phyloP scores from a whole-genome alignment of 2,888 invertebrate genomes.

The Salpingus planirostris region DNA sequence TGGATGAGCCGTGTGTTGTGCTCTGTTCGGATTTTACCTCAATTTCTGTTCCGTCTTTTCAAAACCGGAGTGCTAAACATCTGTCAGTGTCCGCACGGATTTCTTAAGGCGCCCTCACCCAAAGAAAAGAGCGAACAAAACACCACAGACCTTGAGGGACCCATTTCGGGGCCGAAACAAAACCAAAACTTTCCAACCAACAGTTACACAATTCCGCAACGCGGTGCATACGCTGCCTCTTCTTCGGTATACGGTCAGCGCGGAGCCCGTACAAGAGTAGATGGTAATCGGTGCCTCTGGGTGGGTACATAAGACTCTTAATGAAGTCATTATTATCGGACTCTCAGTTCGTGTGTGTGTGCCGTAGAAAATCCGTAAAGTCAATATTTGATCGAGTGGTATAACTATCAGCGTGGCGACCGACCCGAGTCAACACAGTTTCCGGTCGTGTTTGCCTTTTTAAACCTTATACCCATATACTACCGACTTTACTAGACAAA shows the following conservation, averaged over 20 bases:
- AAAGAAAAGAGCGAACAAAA: no score
- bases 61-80: constrained; percentile 9
- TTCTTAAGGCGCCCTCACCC: no score
- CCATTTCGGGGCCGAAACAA: no score
- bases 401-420: no score
- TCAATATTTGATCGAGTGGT: constrained; percentile 31
- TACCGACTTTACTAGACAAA: constrained; percentile 31
- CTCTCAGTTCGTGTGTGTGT: constrained; percentile 20
- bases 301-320: no score
- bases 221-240: no score
- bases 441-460: constrained; percentile 23
- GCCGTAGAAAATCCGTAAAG: constrained; percentile 19
- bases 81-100: constrained; percentile 7
- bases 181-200: no score
- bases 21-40: background rate
- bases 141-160: no score
- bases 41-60: constrained; percentile 4
- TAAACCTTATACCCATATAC: constrained; percentile 28
- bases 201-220: no score
- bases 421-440: constrained; percentile 19
- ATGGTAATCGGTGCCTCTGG: no score
- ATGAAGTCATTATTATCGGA: constrained; percentile 25
- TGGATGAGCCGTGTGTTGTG: constrained; percentile 12
- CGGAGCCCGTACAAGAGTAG: no score
- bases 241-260: no score